phyloP scores from a whole-genome alignment of 2,113 vertebrate genomes.

The Manacus vitellinus region DNA sequence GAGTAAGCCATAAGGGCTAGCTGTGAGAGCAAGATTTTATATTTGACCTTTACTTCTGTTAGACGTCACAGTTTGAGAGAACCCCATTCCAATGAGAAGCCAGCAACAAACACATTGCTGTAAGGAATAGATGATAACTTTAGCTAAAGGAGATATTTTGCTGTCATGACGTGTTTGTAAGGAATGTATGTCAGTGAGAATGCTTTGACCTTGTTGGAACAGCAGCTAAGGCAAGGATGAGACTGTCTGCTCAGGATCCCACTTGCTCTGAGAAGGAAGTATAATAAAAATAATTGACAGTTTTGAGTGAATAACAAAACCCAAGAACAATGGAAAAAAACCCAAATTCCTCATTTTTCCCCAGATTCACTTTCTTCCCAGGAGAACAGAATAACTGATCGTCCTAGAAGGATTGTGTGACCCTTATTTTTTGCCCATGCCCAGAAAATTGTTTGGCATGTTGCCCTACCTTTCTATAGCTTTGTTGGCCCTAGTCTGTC shows the following conservation, averaged over 20 bases:
- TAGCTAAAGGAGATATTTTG: neutral
- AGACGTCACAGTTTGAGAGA: neutral
- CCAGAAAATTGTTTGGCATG: neutral
- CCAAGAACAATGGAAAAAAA: fast-evolving
- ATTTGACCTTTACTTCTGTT: neutral
- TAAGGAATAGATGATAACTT: neutral
- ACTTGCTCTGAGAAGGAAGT: neutral
- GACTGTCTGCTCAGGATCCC: neutral
- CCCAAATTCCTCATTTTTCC: fast-evolving
- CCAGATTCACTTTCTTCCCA: neutral
- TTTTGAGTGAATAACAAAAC: neutral
- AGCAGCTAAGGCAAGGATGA: neutral
- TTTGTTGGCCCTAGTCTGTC: neutral
- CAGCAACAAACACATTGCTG: neutral
- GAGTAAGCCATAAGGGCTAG: neutral
- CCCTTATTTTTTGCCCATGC: fast-evolving
- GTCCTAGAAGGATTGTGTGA: neutral
- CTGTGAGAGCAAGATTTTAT: neutral
- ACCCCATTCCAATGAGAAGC: neutral
- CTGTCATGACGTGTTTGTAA: neutral
- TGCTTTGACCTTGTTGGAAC: neutral
- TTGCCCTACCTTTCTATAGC: neutral
- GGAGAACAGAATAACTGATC: neutral
- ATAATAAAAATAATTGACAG: neutral
- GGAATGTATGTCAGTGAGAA: neutral